phyloP scores from a whole-genome alignment of 2,888 invertebrate genomes.

The Furcula furcula region DNA sequence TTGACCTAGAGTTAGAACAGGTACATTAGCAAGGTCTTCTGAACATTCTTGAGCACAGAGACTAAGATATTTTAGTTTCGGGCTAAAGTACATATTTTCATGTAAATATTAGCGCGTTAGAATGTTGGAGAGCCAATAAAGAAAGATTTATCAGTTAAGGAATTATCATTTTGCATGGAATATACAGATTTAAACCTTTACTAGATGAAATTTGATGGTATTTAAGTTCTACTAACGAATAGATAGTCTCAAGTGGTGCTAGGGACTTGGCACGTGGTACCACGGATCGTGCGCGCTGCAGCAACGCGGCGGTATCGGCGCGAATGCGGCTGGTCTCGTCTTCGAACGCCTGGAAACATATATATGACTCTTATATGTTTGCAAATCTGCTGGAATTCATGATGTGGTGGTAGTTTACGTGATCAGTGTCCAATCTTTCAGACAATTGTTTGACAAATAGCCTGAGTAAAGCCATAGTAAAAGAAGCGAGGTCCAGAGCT shows the following conservation, averaged over 20 bases:
- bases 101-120: too few relatives aligned
- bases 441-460: too few relatives aligned
- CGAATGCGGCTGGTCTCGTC: conserved; percentile 92
- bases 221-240: conserved; percentile 71
- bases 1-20: conserved; percentile 51
- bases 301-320: conserved; percentile 87
- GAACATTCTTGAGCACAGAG: conserved; percentile 29
- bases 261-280: conserved; percentile 86
- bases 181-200: not conserved
- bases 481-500: too few relatives aligned
- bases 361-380: too few relatives aligned
- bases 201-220: not conserved
- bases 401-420: too few relatives aligned
- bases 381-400: too few relatives aligned
- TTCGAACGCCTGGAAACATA: conserved; percentile 86
- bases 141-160: too few relatives aligned
- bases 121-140: too few relatives aligned
- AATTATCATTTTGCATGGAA: too few relatives aligned
- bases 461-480: too few relatives aligned
- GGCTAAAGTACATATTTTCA: too few relatives aligned
- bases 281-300: conserved; percentile 88
- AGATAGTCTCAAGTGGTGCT: conserved; percentile 76
- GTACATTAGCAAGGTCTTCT: conserved; percentile 30
- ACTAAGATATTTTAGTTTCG: conserved; percentile 8
- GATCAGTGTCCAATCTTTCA: too few relatives aligned